Evolutionary conservation across 2,113 vertebrate genomes (phyloP).

Genomic region (Microcebus ravelobensis): DNA sequence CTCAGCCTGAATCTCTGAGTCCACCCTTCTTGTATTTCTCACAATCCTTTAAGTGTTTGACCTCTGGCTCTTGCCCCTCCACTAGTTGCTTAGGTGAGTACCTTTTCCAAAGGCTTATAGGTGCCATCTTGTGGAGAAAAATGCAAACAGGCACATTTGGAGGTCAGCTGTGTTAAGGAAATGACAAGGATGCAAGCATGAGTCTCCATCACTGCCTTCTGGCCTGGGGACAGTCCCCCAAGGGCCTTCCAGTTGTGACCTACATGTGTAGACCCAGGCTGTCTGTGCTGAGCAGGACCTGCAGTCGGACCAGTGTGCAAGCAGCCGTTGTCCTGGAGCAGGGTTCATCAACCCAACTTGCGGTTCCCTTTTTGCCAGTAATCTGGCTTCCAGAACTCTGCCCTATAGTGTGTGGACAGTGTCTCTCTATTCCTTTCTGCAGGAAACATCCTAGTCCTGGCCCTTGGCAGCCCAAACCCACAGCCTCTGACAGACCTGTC

Average conservation of each 20-base stretch:
- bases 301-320: not conserved
- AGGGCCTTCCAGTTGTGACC: not conserved
- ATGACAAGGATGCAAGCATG: not conserved
- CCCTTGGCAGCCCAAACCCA: not conserved
- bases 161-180: not conserved
- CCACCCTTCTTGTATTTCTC: not conserved
- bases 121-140: slow-evolving; percentile 82
- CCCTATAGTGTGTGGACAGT: not conserved
- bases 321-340: not conserved
- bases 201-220: not conserved
- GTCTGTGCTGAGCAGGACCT: fast-evolving
- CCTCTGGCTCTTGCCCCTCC: not conserved
- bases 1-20: not conserved
- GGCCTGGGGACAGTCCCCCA: not conserved
- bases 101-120: slow-evolving; percentile 55
- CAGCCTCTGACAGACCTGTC: not conserved
- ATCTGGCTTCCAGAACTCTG: not conserved
- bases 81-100: not conserved
- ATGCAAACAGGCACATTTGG: not conserved
- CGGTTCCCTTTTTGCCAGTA: not conserved
- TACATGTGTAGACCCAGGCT: not conserved
- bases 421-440: not conserved
- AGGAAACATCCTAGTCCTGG: not conserved
- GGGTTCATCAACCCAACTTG: not conserved
- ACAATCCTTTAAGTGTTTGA: not conserved